Evolutionary conservation across 2,113 vertebrate species (phyloP).

Genomic region (Conger conger): DNA sequence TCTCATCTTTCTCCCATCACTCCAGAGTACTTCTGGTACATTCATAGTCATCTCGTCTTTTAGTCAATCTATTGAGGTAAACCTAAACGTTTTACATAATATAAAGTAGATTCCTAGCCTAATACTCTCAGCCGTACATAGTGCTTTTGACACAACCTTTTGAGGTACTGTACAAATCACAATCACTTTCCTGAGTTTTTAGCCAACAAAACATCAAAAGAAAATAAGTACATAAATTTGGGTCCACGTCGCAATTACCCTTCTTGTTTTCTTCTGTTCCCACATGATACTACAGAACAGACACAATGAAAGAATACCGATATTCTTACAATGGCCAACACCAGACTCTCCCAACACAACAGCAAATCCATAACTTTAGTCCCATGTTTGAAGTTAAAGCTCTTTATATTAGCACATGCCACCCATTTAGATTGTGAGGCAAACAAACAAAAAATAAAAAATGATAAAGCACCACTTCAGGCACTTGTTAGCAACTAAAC

Average conservation of each 20-base stretch:
- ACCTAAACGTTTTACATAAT: conserved; percentile 82
- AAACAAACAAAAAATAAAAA: conserved; percentile 74
- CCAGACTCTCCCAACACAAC: conserved; percentile 75
- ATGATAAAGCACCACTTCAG: conserved; percentile 96
- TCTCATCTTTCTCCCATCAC: conserved; percentile 74
- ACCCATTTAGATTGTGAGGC: conserved; percentile 96
- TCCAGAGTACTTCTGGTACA: conserved; percentile 83
- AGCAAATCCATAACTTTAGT: conserved; percentile 79
- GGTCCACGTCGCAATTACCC: conserved; percentile 88
- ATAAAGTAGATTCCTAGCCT: conserved; percentile 84
- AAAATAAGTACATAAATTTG: conserved; percentile 86
- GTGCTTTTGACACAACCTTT: conserved; percentile 92
- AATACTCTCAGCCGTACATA: conserved; percentile 87
- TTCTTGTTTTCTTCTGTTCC: conserved; percentile 76
- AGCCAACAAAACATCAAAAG: conserved; percentile 87
- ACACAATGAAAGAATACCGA: conserved; percentile 92
- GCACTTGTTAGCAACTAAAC: conserved; percentile 99
- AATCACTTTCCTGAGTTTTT: conserved; percentile 98
- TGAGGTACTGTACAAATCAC: conserved; percentile 98
- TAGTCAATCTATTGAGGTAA: conserved; percentile 88
- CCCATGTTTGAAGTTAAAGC: conserved; percentile 97
- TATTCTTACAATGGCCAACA: conserved; percentile 84
- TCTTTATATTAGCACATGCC: conserved; percentile 98
- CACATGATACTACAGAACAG: conserved; percentile 83
- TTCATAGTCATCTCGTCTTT: conserved; percentile 87